Base-by-base conservation (phyloP, 2,113 vertebrate species). In the Hemiprocne comata region DNA sequence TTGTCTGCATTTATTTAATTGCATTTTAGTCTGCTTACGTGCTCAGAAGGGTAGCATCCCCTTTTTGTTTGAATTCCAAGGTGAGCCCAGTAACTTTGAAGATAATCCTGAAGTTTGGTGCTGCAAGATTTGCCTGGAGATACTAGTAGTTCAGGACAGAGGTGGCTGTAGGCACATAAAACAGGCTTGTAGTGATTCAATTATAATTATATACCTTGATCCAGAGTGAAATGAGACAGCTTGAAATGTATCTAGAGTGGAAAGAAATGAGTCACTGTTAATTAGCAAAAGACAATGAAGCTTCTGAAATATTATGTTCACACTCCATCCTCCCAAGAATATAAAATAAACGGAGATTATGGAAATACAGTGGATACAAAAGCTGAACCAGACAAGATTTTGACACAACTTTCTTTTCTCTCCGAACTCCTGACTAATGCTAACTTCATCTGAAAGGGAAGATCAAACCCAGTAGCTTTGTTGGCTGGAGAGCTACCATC, bases 261-360 rank as follows among this genome's bases (percentile, higher is more conserved):
- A 55, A 69, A 96, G 66, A 76, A 62, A 46, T 93, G 82, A 79
- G 75, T 96, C 96, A 97, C 51, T 33, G 86, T 65, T 89, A 38
- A 97, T 96, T 96, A 92, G 82, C 48, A 74, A 29, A 62, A 96
- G 70, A 95, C 95, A 97, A 92, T 74, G 70, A 58, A 72, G 53
- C 75, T 54, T 51, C 89, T 93, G 90, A 96, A 96, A 95, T 96
- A 82, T 62, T 91, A 85, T 75, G 67, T 82, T 97, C 85, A 88
- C 62, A 94, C 79, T 84, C 95, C 87, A 58, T 42, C 83, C 33
- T 77, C 61, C 60, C 38, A 42, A 40, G 76, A 64, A 90, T 85
- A 29, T 74, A 76, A 95, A 90, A 96, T 80, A 94, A 93, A 93
- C 70, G 92, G n/a, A 87, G 92, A 90, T 82, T 44, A 71, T 94